Evolutionary conservation across 1,140 invertebrate species (phyloP), one percentile per base, ranked within the genome.

Genomic region (Drosophila leontia): DNA sequence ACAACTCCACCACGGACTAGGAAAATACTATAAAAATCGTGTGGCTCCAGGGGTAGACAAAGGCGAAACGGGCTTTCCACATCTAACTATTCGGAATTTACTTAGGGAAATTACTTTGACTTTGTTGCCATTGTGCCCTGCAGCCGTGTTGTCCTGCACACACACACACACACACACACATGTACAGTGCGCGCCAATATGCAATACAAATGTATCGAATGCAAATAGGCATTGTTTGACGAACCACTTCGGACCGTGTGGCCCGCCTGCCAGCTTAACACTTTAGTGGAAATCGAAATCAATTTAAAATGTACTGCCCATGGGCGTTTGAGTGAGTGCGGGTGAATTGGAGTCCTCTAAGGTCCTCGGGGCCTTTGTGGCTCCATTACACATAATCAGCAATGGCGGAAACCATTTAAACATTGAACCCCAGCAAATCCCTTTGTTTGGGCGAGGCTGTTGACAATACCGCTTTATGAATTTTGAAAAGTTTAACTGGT

Each of bases 51-150:
- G 58, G 48, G 12, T 19, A 47, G 57, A 75, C 29, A 74, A 75
- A 56, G 70, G 70, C 48, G 35, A 50, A 57, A 23, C 50, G 42
- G 51, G 47, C 35, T 32, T 23, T 42, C 32, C 56, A 50, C 51
- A 57, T 69, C 45, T 32, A 57, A 78, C 75, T 78, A 78, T 78
- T 78, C 56, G 57, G 58, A 78, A 78, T 78, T 78, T 78, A 78
- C 75, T 78, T 78, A 78, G 53, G 75, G 65, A 78, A 78, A 78
- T 78, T 78, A 78, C 75, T 78, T 78, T 78, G 74, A 77, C 75
- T 78, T 78, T 72, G 65, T 53, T 68, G 44, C 67, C 53, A 50
- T 71, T 45, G 39, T 34, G n/a, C 12, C 39, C 37, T 29, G 60
- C 26, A 39, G 23, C 13, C 35, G 7, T 41, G 26, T 63, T 44